Evolutionary conservation across 2,888 invertebrate species (phyloP), one percentile per base, ranked within the genome.

Genomic region (Harpagoxenus sublaevis): DNA sequence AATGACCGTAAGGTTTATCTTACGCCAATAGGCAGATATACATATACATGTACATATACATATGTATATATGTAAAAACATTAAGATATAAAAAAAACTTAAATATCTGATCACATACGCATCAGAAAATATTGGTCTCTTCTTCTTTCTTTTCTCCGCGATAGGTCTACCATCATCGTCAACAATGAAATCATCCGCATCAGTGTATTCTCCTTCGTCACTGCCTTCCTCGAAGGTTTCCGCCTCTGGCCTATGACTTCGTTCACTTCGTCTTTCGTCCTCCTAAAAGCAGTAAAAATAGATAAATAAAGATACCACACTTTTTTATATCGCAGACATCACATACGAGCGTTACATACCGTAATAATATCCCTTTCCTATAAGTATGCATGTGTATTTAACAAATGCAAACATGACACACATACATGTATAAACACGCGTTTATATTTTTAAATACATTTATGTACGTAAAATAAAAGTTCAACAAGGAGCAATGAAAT

Each of bases 131-230:
- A 98, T 97, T 18, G 97, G 97, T 92, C 97, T 97, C 23, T 97
- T 96, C 92, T 97, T 98, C 94, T 97, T 98, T 92, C 97, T 97
- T 88, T 97, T 97, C 88, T 97, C 98, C 9, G 97, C 97, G 84
- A 99, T 97, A 0, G 99, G 98, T 90, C 97, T 96, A 0, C 98
- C 99, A 92, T 99, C 98, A 93, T 99, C 99, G 93, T 99, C 99
- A 0, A 99, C 99, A 93, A 99, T 99, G 94, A 99, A 99, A 95
- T 99, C 99, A 96, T 99, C 99, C 4, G 98, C 98, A 94, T 98
- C 98, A 0, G 98, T 98, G 91, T 97, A 97, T 86, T 98, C 97
- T 85, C 97, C 97, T 91, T 98, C 98, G 57, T 97, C 97, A 89
- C 97, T 97, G 55, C 97, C 97, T 87, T 98, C 98, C 87, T 97